Conservation (phyloP, 2,888 invertebrate genomes). For the Patella ulyssiponensis region DNA sequence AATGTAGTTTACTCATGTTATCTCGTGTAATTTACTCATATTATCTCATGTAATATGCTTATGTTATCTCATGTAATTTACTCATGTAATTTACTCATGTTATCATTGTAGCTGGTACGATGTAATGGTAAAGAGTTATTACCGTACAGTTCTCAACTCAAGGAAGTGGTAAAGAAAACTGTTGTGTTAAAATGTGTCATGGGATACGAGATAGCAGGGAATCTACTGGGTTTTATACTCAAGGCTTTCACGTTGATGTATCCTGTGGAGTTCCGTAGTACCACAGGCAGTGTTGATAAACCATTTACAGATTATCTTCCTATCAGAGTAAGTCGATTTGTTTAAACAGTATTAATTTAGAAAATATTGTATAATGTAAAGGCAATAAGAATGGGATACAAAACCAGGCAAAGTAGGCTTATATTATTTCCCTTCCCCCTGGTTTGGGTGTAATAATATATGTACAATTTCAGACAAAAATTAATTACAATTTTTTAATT, state of each 20-base stretch:
- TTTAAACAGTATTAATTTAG: neutral
- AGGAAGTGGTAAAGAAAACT: slow-evolving; percentile 80
- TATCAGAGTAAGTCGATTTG: slow-evolving; percentile 74
- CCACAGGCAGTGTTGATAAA: slow-evolving; percentile 77
- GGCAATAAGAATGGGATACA: too few species aligned
- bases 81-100: too few species aligned
- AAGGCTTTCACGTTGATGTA: slow-evolving; percentile 77
- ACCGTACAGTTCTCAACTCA: slow-evolving; percentile 79
- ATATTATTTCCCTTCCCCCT: too few species aligned
- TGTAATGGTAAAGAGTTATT: slow-evolving; percentile 79
- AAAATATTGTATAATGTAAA: too few species aligned
- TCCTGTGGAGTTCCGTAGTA: slow-evolving; percentile 79
- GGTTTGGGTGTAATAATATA: too few species aligned
- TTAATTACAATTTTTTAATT: too few species aligned
- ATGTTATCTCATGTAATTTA: too few species aligned
- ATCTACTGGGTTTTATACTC: slow-evolving; percentile 77
- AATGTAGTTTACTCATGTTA: slow-evolving; percentile 82
- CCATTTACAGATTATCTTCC: slow-evolving; percentile 82
- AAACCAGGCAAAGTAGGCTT: too few species aligned
- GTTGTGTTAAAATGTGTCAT: slow-evolving; percentile 81
- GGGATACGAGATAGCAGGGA: slow-evolving; percentile 78
- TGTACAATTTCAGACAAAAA: too few species aligned
- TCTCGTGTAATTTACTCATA: slow-evolving; percentile 76
- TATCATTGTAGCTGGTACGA: slow-evolving; percentile 75
- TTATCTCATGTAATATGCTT: slow-evolving; percentile 25